phyloP scores from a whole-genome alignment of 2,113 vertebrate species.

The Percopsis transmontana region DNA sequence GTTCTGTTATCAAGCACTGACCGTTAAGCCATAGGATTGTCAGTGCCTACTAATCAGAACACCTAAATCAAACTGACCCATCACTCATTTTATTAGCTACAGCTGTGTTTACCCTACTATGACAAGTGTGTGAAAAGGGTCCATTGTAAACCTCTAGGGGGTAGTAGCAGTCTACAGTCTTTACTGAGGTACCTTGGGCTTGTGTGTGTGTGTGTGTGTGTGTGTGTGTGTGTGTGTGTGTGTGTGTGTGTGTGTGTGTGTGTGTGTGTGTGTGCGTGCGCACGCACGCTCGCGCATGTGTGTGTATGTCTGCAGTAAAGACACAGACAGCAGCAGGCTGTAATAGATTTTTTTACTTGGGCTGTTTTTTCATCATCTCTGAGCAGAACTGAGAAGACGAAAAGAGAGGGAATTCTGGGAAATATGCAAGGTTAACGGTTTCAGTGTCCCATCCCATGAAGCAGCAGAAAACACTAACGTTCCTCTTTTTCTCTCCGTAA shows the following conservation, averaged over 20 bases:
- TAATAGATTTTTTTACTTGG: conserved; percentile 23
- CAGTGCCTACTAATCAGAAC: too few relatives aligned
- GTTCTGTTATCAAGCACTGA: too few relatives aligned
- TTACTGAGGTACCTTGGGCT: too few relatives aligned
- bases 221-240: conserved; percentile 11
- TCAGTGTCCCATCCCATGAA: conserved; percentile 5
- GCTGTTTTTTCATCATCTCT: conserved; percentile 7
- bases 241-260: conserved; percentile 2
- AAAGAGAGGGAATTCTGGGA: not conserved
- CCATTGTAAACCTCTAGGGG: conserved; percentile 76
- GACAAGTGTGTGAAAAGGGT: conserved; percentile 16
- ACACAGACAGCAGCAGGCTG: conserved; percentile 17
- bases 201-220: not conserved
- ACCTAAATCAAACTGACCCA: too few relatives aligned
- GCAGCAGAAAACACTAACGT: not conserved
- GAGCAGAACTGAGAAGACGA: conserved; percentile 10
- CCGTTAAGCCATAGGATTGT: too few relatives aligned
- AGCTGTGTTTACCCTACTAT: conserved; percentile 2
- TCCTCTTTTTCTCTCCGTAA: not conserved
- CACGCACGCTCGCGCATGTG: not conserved
- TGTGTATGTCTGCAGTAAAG: conserved; percentile 11
- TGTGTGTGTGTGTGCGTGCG: conserved; percentile 6
- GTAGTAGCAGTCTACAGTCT: conserved; percentile 72
- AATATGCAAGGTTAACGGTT: not conserved
- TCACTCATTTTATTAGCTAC: not conserved